Evolutionary conservation across 2,113 vertebrate species (phyloP), one percentile per base, ranked within the genome.

Genomic region (Triplophysa siluroides): DNA sequence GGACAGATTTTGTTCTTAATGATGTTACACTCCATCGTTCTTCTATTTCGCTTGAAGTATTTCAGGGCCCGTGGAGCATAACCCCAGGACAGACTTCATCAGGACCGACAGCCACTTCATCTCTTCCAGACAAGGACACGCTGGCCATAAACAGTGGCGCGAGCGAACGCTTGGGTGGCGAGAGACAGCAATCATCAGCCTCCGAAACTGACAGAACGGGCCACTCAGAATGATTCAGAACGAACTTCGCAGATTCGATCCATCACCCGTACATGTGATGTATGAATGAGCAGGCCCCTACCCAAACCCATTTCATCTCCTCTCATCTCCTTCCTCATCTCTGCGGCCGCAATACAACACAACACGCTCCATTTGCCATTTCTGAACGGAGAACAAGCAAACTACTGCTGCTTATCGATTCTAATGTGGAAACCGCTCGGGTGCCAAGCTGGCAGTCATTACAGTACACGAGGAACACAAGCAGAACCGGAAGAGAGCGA

Each of bases 201-300:
- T 58, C 52, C 18, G 18, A 79, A 65, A 33, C 24, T 63, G 81
- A 74, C 81, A 79, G 67, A 67, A 61, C 76, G 1, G 73, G 45
- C 41, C 66, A 21, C 73, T 81, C 73, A 72, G 72, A 78, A 73
- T 78, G 81, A 78, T 78, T 78, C 81, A 82, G 69, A 62, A 78
- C 63, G 24, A 45, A 3, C n/a, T 19, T 26, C 45, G 64, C 80
- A 83, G n/a, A 68, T 68, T 70, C 54, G 38, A 33, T 38, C 60
- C 50, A 83, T 72, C 50, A 72, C 58, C 8, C 10, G 8, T 72
- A 50, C 64, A 26, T 38, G 16, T 64, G 64, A 79, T 80, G 67
- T 70, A 54, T 58, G 82, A 80, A 58, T 76, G 38, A 70, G 24
- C 33, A 58, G 54, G 66, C 50, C 41, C 9, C 54, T 24, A 33